Evolutionary conservation across 2,888 invertebrate species (phyloP), one percentile per base, ranked within the genome.

Genomic region (Cryptocephalus moraei): DNA sequence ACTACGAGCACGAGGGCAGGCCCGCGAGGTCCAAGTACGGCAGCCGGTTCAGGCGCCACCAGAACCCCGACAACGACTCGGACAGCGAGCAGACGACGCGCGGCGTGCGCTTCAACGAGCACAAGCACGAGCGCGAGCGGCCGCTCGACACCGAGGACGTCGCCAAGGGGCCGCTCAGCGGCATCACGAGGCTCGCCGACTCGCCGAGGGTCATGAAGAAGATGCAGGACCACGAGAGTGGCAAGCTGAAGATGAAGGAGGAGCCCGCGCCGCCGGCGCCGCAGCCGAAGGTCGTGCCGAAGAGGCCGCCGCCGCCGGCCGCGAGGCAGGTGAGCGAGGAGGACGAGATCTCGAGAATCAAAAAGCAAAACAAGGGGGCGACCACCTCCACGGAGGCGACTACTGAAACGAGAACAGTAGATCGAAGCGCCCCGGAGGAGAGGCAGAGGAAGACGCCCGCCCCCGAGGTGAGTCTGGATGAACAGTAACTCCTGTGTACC

Each of bases 141-240:
- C 87, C 91, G 0, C 72, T 86, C 48, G 92, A 91, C 63, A 91
- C 91, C 8, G 92, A 93, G 72, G 92, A 92, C 64, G 91, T 88
- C 1, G 86, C 91, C 9, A 78, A 82, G 42, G 88, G 76, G 9
- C 92, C 92, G 8, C 75, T 94, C 2, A 91, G 91, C 70, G 93
- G 93, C 46, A 91, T 93, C 62, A 88, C 87, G 51, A 79, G 91
- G 38, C 72, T 93, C 32, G 84, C 84, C 45, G 93, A 93, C 67
- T 91, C 91, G 44, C 86, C 91, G 0, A 78, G 91, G 48, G 90
- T 92, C 8, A 90, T 92, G 80, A 88, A 90, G 67, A 83, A 91
- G 53, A 77, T 93, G 59, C 83, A 90, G 62, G 91, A 92, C 56
- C 82, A 81, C 67, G 75, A 81, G 57, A 73, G 80, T 66, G 71